Base-by-base conservation (phyloP, 2,113 vertebrate species). In the Pelmatolapia mariae region DNA sequence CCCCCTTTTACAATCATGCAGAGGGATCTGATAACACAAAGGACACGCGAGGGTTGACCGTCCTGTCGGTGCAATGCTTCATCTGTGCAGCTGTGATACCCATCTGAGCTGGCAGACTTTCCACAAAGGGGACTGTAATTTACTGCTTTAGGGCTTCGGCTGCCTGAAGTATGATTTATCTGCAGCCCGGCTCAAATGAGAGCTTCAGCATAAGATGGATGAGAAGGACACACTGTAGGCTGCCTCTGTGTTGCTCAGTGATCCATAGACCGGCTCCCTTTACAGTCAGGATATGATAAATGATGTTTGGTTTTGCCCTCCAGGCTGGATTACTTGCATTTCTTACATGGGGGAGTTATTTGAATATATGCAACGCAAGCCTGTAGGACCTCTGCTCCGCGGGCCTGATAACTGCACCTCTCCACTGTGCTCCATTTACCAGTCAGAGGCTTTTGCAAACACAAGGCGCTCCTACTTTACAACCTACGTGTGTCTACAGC, bases 111-210 rank as follows among this genome's bases (percentile, higher is more conserved):
- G 92, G 87, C 89, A 95, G 86, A 85, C 92, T 93, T 96, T 96
- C 93, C 94, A 93, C 94, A 90, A 92, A 66, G 61, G 90, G 86
- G 94, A 80, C 91, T 93, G 89, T 95, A 96, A 97, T 97, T 97
- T 96, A 97, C 91, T 89, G 91, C 95, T 94, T 95, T 94, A 36
- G 81, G 93, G 94, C 94, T 96, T 94, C 93, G 93, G 96, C 90
- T 91, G 96, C 94, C 92, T 92, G 57, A 91, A 88, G 92, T 86
- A 66, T 95, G 97, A 97, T 97, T 97, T 97, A 97, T 97, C 93
- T 94, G 92, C 90, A 90, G 92, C 92, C 92, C 52, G 80, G 89
- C 92, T 95, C 96, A 92, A 94, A 93, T 94, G 95, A 73, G 81
- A 92, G 95, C 81, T 91, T 86, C 91, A 94, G 92, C 82, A 94